These are phyloP conservation scores for Laothoe populi DNA, from an alignment of 2,888 invertebrate species.

Conservation along the genomic window DNA sequence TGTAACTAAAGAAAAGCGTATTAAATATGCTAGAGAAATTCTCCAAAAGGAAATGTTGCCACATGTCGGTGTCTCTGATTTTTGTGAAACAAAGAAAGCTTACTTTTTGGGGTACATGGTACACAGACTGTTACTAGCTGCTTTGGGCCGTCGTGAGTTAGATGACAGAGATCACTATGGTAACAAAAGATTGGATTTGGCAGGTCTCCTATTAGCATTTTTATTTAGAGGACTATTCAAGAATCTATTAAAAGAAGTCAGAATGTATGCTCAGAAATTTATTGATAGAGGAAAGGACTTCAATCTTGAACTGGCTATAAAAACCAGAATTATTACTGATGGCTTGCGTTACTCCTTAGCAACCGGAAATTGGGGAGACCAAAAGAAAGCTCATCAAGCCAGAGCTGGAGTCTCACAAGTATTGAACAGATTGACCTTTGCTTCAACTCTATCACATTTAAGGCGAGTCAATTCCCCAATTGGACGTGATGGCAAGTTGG, in stretches of 20 bases:
- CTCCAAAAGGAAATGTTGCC: conserved; percentile 99
- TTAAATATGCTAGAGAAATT: conserved; percentile 99
- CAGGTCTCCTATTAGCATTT: conserved; percentile 98
- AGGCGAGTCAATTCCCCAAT: conserved; percentile 99
- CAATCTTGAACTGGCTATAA: conserved; percentile 97
- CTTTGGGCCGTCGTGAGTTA: conserved; percentile 97
- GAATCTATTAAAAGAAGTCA: conserved; percentile 97
- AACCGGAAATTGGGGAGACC: conserved; percentile 99
- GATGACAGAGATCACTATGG: conserved; percentile 99
- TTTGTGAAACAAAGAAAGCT: conserved; percentile 99
- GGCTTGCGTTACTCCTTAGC: conserved; percentile 98
- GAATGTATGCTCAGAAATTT: conserved; percentile 99
- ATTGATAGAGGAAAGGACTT: conserved; percentile 99
- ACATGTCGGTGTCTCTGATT: conserved; percentile 99
- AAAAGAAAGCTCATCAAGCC: conserved; percentile 99
- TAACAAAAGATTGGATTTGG: conserved; percentile 98
- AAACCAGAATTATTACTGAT: conserved; percentile 99
- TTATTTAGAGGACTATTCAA: conserved; percentile 98
- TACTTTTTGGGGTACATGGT: conserved; percentile 99
- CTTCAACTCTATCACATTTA: conserved; percentile 99
- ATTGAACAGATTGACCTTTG: conserved; percentile 98
- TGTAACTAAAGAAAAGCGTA: conserved; percentile 99
- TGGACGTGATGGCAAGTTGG: conserved; percentile 99
- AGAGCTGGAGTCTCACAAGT: conserved; percentile 98
- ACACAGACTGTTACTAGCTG: conserved; percentile 96